These are phyloP conservation scores for Chlamydotis undulata DNA, from an alignment of 2,113 vertebrate species.

Conservation along the genomic window DNA sequence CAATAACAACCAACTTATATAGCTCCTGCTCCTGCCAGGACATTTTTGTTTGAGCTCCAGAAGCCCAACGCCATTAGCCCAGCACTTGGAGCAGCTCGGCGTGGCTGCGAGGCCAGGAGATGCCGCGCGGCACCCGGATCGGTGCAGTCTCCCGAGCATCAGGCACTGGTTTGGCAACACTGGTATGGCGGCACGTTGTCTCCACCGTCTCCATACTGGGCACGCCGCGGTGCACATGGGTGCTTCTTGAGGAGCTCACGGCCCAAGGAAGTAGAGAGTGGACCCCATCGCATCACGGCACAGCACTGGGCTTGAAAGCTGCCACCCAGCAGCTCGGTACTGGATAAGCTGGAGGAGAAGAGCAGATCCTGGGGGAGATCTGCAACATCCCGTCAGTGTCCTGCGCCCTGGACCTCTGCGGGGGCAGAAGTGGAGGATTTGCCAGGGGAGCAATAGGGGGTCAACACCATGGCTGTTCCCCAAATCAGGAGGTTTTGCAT, in stretches of 20 bases:
- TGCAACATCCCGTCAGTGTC: neutral
- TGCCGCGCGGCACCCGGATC: neutral
- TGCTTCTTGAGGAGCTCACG: fast-evolving
- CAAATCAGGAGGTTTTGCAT: neutral
- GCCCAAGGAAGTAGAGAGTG: neutral
- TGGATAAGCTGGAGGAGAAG: neutral
- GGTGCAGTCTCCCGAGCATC: neutral
- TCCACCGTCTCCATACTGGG: fast-evolving
- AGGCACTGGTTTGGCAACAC: neutral
- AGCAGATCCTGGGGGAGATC: neutral
- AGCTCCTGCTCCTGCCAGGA: conserved; percentile 31
- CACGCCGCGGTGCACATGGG: fast-evolving
- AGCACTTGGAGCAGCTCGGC: neutral
- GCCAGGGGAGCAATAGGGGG: fast-evolving
- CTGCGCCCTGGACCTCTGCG: fast-evolving
- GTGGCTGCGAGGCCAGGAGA: neutral
- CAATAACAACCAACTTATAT: conserved; percentile 48
- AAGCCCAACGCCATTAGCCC: neutral
- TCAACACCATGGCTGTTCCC: neutral
- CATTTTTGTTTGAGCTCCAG: conserved; percentile 50
- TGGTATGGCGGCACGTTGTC: neutral
- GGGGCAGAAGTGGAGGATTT: neutral
- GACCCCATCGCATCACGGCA: fast-evolving
- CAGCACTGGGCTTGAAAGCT: fast-evolving
- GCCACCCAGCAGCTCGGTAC: neutral